Evolutionary conservation across 2,113 vertebrate species (phyloP).

Genomic region (Chloebia gouldiae): DNA sequence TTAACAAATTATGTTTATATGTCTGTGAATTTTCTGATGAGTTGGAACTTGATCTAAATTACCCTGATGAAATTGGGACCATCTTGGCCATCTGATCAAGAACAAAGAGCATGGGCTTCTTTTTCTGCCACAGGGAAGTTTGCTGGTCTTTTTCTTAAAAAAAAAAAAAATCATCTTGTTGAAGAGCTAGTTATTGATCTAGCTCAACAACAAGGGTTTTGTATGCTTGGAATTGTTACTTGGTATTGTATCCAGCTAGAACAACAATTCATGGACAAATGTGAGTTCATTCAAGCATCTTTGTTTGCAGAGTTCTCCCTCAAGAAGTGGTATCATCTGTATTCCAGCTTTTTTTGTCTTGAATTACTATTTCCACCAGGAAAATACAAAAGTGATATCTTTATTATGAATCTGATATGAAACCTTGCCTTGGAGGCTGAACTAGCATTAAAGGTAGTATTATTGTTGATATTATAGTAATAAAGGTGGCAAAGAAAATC

Average conservation of each 20-base stretch:
- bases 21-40: background rate
- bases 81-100: background rate
- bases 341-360: background rate
- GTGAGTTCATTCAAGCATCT: background rate
- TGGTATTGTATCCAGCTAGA: background rate
- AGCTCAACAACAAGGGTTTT: background rate
- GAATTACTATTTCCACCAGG: background rate
- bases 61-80: background rate
- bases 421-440: background rate
- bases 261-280: background rate
- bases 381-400: background rate
- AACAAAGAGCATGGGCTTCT: background rate
- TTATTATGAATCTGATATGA: background rate
- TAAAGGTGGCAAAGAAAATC: background rate
- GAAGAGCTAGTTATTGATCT: constrained; percentile 13
- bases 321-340: background rate
- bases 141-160: background rate
- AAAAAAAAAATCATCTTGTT: background rate
- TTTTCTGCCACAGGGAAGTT: background rate
- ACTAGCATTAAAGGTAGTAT: background rate
- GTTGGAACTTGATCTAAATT: constrained; percentile 27
- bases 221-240: background rate
- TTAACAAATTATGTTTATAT: constrained; percentile 32
- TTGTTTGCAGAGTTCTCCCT: background rate
- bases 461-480: background rate